These are phyloP conservation scores for Arctopsyche grandis DNA, from an alignment of 1,140 invertebrate genomes.

Conservation along the genomic window DNA sequence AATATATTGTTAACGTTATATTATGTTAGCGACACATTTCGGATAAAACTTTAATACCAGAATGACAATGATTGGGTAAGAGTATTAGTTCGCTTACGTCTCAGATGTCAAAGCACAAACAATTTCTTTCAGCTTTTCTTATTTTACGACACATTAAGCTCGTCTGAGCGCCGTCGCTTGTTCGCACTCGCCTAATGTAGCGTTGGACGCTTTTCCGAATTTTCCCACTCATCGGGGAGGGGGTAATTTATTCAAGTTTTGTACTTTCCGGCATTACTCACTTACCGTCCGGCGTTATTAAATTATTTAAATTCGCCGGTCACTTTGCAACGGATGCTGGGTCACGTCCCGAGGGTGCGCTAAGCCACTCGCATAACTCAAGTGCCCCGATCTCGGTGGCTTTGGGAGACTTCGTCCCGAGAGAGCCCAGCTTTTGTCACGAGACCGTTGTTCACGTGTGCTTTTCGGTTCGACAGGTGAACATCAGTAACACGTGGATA, in stretches of 20 bases:
- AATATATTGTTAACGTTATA: too few species aligned
- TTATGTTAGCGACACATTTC: too few species aligned
- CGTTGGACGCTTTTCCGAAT: not conserved
- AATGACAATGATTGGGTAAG: too few species aligned
- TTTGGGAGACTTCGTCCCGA: not conserved
- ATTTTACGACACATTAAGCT: not conserved
- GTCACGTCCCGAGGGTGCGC: not conserved
- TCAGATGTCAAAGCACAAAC: not conserved
- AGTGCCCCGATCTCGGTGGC: not conserved
- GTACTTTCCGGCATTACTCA: too few species aligned
- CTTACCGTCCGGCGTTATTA: not conserved
- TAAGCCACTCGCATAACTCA: not conserved
- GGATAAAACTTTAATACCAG: too few species aligned
- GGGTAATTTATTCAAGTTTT: not conserved
- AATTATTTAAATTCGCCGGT: not conserved
- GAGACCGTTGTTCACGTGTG: not conserved
- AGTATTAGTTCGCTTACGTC: too few species aligned
- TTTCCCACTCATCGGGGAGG: not conserved
- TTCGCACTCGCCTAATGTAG: not conserved
- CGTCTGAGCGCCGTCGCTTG: not conserved
- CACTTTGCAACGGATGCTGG: not conserved
- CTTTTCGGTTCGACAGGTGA: conserved; percentile 68
- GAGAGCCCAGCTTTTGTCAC: not conserved
- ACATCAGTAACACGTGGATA: conserved; percentile 80
- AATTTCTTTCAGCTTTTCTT: not conserved